Base-by-base conservation (phyloP, 2,113 vertebrate species). In the Neogobius melanostomus region DNA sequence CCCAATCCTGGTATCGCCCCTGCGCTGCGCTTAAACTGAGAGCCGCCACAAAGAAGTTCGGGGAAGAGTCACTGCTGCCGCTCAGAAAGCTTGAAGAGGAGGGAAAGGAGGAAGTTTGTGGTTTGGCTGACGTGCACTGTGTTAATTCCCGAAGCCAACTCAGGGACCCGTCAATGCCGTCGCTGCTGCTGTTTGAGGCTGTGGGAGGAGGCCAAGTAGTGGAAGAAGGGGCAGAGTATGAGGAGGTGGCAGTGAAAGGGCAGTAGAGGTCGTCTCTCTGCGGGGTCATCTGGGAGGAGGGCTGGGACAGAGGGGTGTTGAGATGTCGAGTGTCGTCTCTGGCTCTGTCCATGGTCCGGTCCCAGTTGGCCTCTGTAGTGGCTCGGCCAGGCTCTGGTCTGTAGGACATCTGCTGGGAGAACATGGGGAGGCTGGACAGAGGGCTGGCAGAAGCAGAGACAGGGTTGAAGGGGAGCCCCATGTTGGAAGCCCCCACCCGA, bases 261-360 rank as follows among this genome's bases (percentile, higher is more conserved):
- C 65, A 14, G 61, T 28, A 5, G 66, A 0, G 49, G 8, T 80
- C 75, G 5, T 90, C 84, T 15, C 74, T 77, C 67, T 91, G 91
- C 66, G 91, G 82, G 4, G 91, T 77, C 2, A 60, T 93, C 7
- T 91, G 82, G 0, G 69, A 0, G 53, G 90, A 2, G 45, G 80
- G 84, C 69, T 92, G 93, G 50, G 93, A 82, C 16, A 90, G 87
- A 15, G 92, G 88, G 75, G 93, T 90, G 64, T 92, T 82, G 2
- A 91, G 91, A 65, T 92, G 89, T 11, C 91, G 92, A 44, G 91
- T 92, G 2, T 95, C 88, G 85, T 74, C 93, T 84, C 77, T 93
- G 16, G 88, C 87, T 71, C 83, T 87, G 44, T 92, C 91, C 44
- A 91, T 64, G 16, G 87, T 74, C 15, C 82, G 68, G 46, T 90